These are phyloP conservation scores for Stichodactyla mertensii DNA, from an alignment of 64 coral and sea anemone species.

Conservation along the genomic window DNA sequence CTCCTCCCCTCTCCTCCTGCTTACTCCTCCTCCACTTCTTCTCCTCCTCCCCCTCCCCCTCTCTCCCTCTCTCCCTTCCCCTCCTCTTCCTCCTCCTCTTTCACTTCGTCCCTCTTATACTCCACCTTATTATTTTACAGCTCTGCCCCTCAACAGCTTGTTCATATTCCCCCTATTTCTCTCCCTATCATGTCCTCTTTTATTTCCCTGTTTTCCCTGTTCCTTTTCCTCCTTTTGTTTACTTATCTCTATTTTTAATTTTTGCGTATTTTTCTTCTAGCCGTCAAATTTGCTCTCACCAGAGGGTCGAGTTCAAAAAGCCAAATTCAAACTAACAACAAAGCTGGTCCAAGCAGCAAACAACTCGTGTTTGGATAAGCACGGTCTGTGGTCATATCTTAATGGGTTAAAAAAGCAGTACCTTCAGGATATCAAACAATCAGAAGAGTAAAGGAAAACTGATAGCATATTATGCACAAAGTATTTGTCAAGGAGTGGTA, in stretches of 20 bases:
- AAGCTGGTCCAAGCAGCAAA: slow-evolving; percentile 86
- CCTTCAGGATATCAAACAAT: slow-evolving; percentile 2
- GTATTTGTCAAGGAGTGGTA: background rate
- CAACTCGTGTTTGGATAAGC: slow-evolving; percentile 80
- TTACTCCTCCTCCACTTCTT: no score
- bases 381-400: slow-evolving; percentile 69
- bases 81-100: no score
- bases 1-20: no score
- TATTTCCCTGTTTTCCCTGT: background rate
- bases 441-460: background rate
- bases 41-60: no score
- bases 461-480: background rate
- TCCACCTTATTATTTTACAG: no score
- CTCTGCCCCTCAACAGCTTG: no score
- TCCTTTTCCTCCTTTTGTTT: background rate
- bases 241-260: background rate
- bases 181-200: background rate
- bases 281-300: slow-evolving; percentile 51
- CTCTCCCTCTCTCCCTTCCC: no score
- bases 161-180: no score
- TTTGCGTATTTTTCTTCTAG: slow-evolving; percentile 15
- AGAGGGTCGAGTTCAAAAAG: slow-evolving; percentile 62
- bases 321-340: slow-evolving; percentile 72
- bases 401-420: slow-evolving; percentile 70
- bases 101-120: no score